Conservation (phyloP, 1,140 invertebrate species). For the Steinernema feltiae region DNA sequence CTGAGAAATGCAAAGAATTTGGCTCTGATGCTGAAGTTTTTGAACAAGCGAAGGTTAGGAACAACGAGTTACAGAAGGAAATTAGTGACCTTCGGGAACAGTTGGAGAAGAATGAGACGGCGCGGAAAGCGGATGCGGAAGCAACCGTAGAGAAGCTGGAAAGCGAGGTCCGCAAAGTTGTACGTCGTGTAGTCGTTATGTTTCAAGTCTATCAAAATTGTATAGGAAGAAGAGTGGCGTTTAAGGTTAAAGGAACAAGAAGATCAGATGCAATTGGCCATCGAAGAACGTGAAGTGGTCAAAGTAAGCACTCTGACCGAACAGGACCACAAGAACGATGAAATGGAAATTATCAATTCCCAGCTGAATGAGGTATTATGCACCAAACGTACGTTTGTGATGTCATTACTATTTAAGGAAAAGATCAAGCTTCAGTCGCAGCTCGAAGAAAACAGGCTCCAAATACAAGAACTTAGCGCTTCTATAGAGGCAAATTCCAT, state of each 20-base stretch:
- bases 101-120: neutral
- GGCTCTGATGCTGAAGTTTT: slow-evolving; percentile 1
- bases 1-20: too few species aligned
- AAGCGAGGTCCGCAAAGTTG: neutral
- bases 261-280: neutral
- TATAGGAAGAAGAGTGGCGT: neutral
- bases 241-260: neutral
- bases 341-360: neutral
- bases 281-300: slow-evolving; percentile 2
- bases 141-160: neutral
- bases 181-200: neutral
- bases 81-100: neutral
- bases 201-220: neutral
- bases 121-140: neutral
- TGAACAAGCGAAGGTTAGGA: slow-evolving; percentile 12
- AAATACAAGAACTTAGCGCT: neutral
- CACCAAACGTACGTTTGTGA: neutral
- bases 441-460: neutral
- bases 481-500: neutral
- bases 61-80: neutral
- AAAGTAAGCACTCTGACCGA: neutral
- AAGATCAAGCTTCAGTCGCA: neutral
- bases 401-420: neutral
- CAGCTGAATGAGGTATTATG: neutral
- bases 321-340: slow-evolving; percentile 10